Percentiles rank a stretch among this genome's conserved stretches.
These are phyloP conservation scores for Lucinisca nassula DNA, from an alignment of 2,888 invertebrate genomes.

Conservation along the genomic window DNA sequence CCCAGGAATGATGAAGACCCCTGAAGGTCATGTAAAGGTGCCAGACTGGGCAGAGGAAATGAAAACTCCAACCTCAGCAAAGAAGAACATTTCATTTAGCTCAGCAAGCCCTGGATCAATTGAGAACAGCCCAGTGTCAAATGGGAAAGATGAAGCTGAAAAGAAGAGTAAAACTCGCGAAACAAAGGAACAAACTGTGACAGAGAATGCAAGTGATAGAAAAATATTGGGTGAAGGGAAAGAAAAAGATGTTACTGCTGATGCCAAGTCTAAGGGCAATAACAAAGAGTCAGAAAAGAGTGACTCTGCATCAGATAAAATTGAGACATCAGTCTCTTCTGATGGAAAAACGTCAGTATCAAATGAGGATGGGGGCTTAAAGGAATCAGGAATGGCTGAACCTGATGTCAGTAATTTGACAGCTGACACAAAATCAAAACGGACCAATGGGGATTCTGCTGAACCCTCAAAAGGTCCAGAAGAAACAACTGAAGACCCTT, in stretches of 20 bases:
- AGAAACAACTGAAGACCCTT: neutral
- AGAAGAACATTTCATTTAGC: slow-evolving; percentile 54
- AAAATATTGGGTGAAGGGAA: neutral
- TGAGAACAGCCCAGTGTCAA: slow-evolving; percentile 37
- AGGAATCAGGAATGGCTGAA: slow-evolving; percentile 58
- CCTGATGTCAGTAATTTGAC: slow-evolving; percentile 3
- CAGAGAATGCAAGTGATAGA: too few species aligned
- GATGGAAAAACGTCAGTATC: neutral
- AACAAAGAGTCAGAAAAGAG: neutral
- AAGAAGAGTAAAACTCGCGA: neutral
- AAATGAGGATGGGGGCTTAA: neutral
- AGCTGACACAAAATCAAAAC: neutral
- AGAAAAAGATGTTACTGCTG: neutral
- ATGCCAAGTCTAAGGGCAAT: neutral
- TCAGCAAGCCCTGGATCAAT: slow-evolving; percentile 58
- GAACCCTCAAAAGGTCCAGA: neutral
- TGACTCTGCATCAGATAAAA: neutral
- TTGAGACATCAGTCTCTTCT: neutral
- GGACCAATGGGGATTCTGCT: neutral
- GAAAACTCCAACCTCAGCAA: slow-evolving; percentile 63
- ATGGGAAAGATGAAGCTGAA: neutral
- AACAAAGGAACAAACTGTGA: neutral
- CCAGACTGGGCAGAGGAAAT: slow-evolving; percentile 77
- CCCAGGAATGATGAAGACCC: slow-evolving; percentile 78
- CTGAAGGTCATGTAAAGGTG: slow-evolving; percentile 74